phyloP scores from a whole-genome alignment of 1,140 invertebrate genomes.

The Epicauta chinensis region DNA sequence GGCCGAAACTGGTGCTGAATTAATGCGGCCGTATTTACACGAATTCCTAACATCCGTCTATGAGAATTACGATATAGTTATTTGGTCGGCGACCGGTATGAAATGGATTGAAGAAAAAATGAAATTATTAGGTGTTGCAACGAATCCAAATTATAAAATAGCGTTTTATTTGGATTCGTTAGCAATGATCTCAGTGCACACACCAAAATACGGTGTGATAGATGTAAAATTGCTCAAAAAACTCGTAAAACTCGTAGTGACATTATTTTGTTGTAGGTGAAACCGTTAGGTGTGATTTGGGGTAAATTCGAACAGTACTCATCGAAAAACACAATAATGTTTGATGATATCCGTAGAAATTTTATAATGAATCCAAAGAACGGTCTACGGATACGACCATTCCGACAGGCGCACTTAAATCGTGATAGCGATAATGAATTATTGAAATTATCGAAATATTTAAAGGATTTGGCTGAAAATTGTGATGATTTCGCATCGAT shows the following conservation, averaged over 20 bases:
- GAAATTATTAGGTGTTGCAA: constrained; percentile 80
- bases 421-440: constrained; percentile 80
- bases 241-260: background rate
- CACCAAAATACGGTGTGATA: constrained; percentile 79
- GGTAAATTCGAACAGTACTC: constrained; percentile 86
- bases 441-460: constrained; percentile 73
- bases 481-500: constrained; percentile 76
- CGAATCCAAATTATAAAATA: constrained; percentile 84
- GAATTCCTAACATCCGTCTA: constrained; percentile 92
- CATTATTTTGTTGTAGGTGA: constrained; percentile 68
- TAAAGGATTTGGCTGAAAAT: constrained; percentile 75
- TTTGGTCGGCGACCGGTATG: constrained; percentile 96
- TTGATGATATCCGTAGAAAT: constrained; percentile 94
- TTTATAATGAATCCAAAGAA: constrained; percentile 97
- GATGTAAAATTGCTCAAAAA: constrained; percentile 53
- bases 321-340: constrained; percentile 94
- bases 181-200: constrained; percentile 93
- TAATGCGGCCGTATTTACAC: constrained; percentile 94
- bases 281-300: constrained; percentile 95
- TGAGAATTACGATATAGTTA: constrained; percentile 80
- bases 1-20: constrained; percentile 78
- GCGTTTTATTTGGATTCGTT: constrained; percentile 84
- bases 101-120: constrained; percentile 98
- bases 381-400: constrained; percentile 85
- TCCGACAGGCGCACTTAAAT: constrained; percentile 84